Conservation (phyloP, 2,888 invertebrate species). For the Fragum fragum region DNA sequence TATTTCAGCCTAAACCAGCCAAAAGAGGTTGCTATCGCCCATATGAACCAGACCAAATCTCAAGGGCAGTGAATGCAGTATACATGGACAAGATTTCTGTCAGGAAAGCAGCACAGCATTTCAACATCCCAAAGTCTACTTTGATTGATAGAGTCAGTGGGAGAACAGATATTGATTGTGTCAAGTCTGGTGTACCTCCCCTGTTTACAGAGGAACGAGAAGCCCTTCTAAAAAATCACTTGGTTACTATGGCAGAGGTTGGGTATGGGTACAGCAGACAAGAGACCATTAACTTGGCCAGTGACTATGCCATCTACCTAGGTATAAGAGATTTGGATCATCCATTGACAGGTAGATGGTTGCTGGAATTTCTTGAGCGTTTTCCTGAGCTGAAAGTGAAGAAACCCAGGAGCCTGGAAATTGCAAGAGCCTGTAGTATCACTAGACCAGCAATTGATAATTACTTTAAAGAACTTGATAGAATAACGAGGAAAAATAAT, state of each 20-base stretch:
- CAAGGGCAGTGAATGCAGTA: slow-evolving; percentile 9
- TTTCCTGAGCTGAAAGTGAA: slow-evolving; percentile 19
- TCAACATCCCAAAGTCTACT: background rate
- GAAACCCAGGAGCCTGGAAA: background rate
- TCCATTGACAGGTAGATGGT: background rate
- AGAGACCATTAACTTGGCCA: too few species aligned
- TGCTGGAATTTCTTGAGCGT: background rate
- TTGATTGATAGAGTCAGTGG: too few species aligned
- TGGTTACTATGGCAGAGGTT: slow-evolving; percentile 31
- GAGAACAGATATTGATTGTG: slow-evolving; percentile 7
- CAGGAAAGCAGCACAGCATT: slow-evolving; percentile 11
- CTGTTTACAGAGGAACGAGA: slow-evolving; percentile 28
- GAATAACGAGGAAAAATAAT: slow-evolving; percentile 36
- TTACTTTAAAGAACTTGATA: too few species aligned
- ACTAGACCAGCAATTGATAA: slow-evolving; percentile 34
- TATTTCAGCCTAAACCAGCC: slow-evolving; percentile 6
- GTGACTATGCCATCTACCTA: too few species aligned
- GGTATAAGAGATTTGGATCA: slow-evolving; percentile 7
- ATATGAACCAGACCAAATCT: slow-evolving; percentile 4
- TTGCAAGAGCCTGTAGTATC: slow-evolving; percentile 36
- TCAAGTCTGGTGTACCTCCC: slow-evolving; percentile 12
- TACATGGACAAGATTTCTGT: slow-evolving; percentile 4
- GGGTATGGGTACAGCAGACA: slow-evolving; percentile 38
- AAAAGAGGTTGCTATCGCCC: slow-evolving; percentile 14
- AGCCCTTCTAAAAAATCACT: slow-evolving; percentile 13